Conservation (phyloP, 2,113 vertebrate species). For the Kryptolebias marmoratus region DNA sequence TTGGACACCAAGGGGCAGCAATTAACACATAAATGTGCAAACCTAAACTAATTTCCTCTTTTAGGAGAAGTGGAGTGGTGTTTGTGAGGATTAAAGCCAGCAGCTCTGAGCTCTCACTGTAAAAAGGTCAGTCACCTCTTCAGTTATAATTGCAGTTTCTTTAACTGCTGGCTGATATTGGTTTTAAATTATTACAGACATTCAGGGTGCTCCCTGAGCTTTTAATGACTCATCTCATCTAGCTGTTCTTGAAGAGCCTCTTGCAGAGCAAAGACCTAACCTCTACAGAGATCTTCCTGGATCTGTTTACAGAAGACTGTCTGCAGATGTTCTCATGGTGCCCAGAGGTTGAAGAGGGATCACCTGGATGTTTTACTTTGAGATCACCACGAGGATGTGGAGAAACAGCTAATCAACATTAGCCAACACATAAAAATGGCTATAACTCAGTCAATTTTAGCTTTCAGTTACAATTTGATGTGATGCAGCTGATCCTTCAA, state of each 20-base stretch:
- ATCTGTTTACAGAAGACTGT: background rate
- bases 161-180: background rate
- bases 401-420: too few species aligned
- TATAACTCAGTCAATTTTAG: too few species aligned
- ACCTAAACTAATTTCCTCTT: slow-evolving; percentile 17
- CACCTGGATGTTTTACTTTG: background rate
- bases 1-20: slow-evolving; percentile 4
- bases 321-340: background rate
- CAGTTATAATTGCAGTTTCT: background rate
- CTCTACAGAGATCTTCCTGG: background rate
- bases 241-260: background rate
- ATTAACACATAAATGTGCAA: slow-evolving; percentile 29
- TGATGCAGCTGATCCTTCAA: too few species aligned
- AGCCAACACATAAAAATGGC: too few species aligned
- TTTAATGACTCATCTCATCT: background rate
- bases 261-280: background rate
- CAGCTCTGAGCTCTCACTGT: background rate
- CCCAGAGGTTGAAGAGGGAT: background rate
- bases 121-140: background rate
- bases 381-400: background rate
- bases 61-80: background rate
- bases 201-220: background rate
- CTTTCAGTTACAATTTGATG: too few species aligned
- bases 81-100: slow-evolving; percentile 11
- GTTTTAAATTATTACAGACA: background rate